Conservation (phyloP, 2,888 invertebrate genomes). For the Xylocampa areola region DNA sequence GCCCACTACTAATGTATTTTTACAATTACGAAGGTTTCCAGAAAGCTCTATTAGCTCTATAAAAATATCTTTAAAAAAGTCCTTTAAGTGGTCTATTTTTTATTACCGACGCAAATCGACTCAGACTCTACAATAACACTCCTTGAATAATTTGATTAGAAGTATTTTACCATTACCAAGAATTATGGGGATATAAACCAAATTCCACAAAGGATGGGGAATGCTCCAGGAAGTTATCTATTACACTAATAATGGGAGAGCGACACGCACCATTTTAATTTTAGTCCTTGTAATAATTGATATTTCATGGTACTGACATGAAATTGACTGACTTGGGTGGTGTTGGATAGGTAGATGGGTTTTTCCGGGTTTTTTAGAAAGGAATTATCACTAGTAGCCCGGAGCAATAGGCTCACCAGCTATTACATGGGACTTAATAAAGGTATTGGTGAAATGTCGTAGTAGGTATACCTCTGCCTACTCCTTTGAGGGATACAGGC, state of each 20-base stretch:
- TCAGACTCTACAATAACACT: conserved; percentile 29
- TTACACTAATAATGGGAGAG: conserved; percentile 39
- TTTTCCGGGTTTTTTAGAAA: too few species aligned
- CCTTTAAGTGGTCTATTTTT: conserved; percentile 12
- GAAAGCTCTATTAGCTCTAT: conserved; percentile 9
- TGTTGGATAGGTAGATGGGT: too few species aligned
- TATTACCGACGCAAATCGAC: conserved; percentile 21
- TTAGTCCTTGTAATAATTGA: conserved; percentile 31
- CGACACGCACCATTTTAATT: conserved; percentile 50
- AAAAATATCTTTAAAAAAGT: conserved; percentile 1
- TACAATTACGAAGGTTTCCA: neutral
- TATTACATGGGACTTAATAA: too few species aligned
- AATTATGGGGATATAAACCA: conserved; percentile 51
- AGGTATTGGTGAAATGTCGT: too few species aligned
- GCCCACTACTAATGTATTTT: neutral
- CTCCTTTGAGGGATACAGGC: too few species aligned
- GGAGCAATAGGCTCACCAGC: too few species aligned
- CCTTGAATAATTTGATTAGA: conserved; percentile 43
- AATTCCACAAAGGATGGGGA: conserved; percentile 36
- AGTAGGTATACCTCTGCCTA: too few species aligned
- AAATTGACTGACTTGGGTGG: too few species aligned
- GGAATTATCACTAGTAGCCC: too few species aligned
- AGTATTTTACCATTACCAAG: conserved; percentile 40
- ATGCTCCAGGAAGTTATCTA: conserved; percentile 38
- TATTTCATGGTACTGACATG: conserved; percentile 7